Base-by-base conservation (phyloP, 1,140 invertebrate genomes). In the Aphaenogaster rudis region DNA sequence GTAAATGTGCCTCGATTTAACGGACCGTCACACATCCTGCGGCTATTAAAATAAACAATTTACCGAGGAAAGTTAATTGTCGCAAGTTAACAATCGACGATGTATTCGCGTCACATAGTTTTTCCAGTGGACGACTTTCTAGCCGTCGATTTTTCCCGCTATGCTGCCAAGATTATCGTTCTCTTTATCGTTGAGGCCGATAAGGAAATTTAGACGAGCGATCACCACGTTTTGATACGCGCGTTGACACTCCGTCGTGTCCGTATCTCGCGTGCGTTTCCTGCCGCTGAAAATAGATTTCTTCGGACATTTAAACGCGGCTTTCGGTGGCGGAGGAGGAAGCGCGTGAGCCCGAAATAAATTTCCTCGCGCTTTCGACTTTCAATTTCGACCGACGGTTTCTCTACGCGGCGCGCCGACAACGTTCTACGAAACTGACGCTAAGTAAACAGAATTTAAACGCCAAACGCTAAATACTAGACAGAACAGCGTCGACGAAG, bases 321-420 rank as follows among this genome's bases (percentile, higher is more conserved):
- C 69, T 84, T 50, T 76, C n/a, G 54, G 42, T 48, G 13, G 66
- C 54, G 36, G 54, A 74, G 69, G 69, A 84, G 69, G 80, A 84
- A 84, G 80, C 67, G 69, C 39, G 9, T 9, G 17, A 13, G 80
- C 52, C 52, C 15, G 13, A 82, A 84, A 74, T 74, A 84, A 69
- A 63, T 84, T 84, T 74, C 21, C 52, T 84, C 42, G 54, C 80
- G 54, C 54, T 84, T 76, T 84, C 79, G 69, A 84, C 67, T 76
- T 84, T 84, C 36, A 57, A 84, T 84, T 69, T 81, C 50, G 78
- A 69, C 69, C 69, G 54, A 8, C 36, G 54, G 79, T 82, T 42
- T 57, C 45, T 72, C 36, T 57, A 42, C 79, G n/a, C 39, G 80
- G 42, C 11, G 17, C 80, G 13, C 80, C 69, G 69, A 50, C 42